Conservation (phyloP, 2,797 vertebrate species). For the Sebastes oblongus region DNA sequence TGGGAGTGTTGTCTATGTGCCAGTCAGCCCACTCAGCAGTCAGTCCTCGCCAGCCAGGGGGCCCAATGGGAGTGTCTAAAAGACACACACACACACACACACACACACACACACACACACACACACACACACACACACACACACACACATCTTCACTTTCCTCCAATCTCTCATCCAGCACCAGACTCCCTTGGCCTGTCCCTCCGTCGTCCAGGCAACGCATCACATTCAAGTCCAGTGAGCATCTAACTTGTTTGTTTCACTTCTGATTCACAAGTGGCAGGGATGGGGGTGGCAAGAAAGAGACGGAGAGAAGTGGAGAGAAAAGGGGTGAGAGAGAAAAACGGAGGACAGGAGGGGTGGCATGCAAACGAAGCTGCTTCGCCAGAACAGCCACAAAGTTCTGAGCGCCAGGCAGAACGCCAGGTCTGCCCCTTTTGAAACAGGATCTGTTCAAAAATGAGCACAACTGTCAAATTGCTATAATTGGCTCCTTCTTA, state of each 20-base stretch:
- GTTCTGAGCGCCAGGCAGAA: slow-evolving; percentile 31
- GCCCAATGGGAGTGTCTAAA: slow-evolving; percentile 54
- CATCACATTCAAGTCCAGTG: slow-evolving; percentile 56
- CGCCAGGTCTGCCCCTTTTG: slow-evolving; percentile 42
- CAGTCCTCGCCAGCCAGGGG: slow-evolving; percentile 52
- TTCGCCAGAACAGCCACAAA: slow-evolving; percentile 21
- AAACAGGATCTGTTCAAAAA: slow-evolving; percentile 39
- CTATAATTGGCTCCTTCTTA: slow-evolving; percentile 44
- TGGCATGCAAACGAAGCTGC: slow-evolving; percentile 48
- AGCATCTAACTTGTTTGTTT: slow-evolving; percentile 65
- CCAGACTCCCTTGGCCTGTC: slow-evolving; percentile 52
- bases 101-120: not conserved
- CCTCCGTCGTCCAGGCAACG: slow-evolving; percentile 60
- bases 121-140: not conserved
- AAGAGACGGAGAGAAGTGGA: not conserved
- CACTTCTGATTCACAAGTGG: slow-evolving; percentile 46
- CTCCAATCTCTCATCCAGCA: slow-evolving; percentile 47
- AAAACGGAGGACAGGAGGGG: slow-evolving; percentile 3
- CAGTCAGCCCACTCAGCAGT: slow-evolving; percentile 73
- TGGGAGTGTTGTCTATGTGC: slow-evolving; percentile 46
- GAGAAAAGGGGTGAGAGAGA: not conserved
- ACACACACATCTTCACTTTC: slow-evolving; percentile 36
- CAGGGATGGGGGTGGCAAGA: slow-evolving; percentile 16
- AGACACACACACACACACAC: slow-evolving; percentile 27
- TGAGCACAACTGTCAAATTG: slow-evolving; percentile 45